Evolutionary conservation across 2,888 invertebrate species (phyloP), one percentile per base, ranked within the genome.

Genomic region (Tethea ocularis): DNA sequence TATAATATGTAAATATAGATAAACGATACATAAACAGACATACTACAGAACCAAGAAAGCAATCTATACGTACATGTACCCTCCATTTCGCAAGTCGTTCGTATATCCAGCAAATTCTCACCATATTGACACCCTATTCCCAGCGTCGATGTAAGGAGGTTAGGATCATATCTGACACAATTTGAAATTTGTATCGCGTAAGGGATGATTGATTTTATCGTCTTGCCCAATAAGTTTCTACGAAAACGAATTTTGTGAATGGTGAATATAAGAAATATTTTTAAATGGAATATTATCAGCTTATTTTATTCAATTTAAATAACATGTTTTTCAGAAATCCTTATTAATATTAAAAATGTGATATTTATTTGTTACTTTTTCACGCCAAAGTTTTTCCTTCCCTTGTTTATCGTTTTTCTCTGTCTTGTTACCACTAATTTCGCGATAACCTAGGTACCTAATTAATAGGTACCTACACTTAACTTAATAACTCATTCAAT

Each of bases 151-250:
- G n/a, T 46, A 41, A 20, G n/a, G 46, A 20, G 46, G 46, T 46
- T 10, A 46, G 17, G 10, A 46, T 46, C 46, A 20, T 20, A 20
- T 46, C 17, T 46, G 8, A 46, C n/a, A 46, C 20, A 20, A 46
- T 46, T 46, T 46, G 46, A 46, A 46, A 46, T 46, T 46, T 46
- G 46, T 46, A 46, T 46, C 46, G 10, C n/a, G 46, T 20, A 20
- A 46, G 46, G 20, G 20, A 46, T 20, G 46, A 46, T 46, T 1
- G 5, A 46, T 46, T 20, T 46, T 46, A 46, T 46, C 17, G 46
- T 17, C 46, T 17, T 10, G 20, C 20, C 46, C 46, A 2, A 46
- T 46, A n/a, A n/a, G n/a, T n/a, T n/a, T n/a, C n/a, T n/a, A n/a
- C n/a, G n/a, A n/a, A n/a, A n/a, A n/a, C 46, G 20, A 15, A 46